phyloP scores from a whole-genome alignment of 2,888 invertebrate species.

The Tridacna crocea region DNA sequence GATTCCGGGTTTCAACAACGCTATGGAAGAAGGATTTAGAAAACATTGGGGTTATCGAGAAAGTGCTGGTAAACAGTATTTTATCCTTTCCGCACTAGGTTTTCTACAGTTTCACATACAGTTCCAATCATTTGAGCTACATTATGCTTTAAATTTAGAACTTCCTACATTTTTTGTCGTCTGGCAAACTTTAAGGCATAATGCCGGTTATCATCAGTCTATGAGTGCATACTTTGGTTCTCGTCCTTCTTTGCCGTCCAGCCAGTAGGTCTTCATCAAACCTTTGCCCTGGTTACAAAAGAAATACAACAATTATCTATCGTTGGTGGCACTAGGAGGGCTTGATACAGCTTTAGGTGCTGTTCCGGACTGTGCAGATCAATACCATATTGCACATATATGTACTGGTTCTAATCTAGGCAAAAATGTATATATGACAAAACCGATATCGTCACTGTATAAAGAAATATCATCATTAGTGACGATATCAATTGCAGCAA shows the following conservation, averaged over 20 bases:
- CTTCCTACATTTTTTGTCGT: too few species aligned
- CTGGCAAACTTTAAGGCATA: too few species aligned
- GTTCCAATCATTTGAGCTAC: too few species aligned
- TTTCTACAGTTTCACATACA: too few species aligned
- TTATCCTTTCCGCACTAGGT: too few species aligned
- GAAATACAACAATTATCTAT: background rate
- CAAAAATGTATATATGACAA: background rate
- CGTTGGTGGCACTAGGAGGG: background rate
- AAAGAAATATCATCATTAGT: background rate
- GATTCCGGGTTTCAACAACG: too few species aligned
- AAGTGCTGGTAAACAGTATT: too few species aligned
- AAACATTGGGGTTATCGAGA: too few species aligned
- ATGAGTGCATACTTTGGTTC: slow-evolving; percentile 7
- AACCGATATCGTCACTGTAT: background rate
- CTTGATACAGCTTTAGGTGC: background rate
- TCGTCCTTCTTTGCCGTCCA: slow-evolving; percentile 40
- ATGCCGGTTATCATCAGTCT: background rate
- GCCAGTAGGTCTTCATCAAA: slow-evolving; percentile 59
- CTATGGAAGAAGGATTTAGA: too few species aligned
- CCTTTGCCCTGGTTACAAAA: slow-evolving; percentile 60
- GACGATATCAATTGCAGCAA: too few species aligned
- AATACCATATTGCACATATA: background rate
- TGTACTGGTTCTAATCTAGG: background rate
- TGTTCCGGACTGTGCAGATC: background rate
- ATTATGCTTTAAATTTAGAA: too few species aligned